Percentiles rank a stretch among this genome's conserved stretches.
Conservation (phyloP, 2,113 vertebrate genomes). For the Trinectes maculatus region DNA sequence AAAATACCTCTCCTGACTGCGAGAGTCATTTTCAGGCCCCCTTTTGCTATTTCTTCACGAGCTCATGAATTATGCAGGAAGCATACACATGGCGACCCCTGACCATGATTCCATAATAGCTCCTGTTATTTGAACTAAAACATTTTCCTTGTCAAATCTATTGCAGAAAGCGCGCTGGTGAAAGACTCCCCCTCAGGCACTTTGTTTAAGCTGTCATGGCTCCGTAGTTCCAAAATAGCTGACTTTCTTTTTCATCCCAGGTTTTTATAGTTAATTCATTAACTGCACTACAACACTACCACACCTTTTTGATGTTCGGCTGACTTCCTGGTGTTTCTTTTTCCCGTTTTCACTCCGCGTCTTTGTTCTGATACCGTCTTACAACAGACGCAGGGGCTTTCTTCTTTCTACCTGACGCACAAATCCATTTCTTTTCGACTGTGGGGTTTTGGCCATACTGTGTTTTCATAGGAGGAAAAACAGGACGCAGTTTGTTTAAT, state of each 20-base stretch:
- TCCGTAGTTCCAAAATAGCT: conserved; percentile 88
- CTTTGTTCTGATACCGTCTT: conserved; percentile 21
- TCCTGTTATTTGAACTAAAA: conserved; percentile 98
- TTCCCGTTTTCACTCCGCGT: conserved; percentile 38
- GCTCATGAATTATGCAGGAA: conserved; percentile 94
- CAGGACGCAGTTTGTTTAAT: too few species aligned
- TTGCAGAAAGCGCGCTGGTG: conserved; percentile 86
- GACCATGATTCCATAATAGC: conserved; percentile 91
- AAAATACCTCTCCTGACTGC: conserved; percentile 80
- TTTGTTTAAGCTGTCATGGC: conserved; percentile 95
- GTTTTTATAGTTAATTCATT: conserved; percentile 89
- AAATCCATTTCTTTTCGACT: conserved; percentile 26
- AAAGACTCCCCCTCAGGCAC: conserved; percentile 91
- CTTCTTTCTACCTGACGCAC: conserved; percentile 11
- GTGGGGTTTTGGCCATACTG: too few species aligned
- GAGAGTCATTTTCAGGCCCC: conserved; percentile 83
- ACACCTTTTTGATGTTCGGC: conserved; percentile 85
- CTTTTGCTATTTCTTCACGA: conserved; percentile 84
- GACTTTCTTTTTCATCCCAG: conserved; percentile 80
- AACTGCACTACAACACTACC: conserved; percentile 87
- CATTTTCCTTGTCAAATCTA: conserved; percentile 94
- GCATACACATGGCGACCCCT: conserved; percentile 83
- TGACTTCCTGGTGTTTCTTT: conserved; percentile 72
- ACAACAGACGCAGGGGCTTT: conserved; percentile 4
- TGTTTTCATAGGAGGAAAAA: too few species aligned